These are phyloP conservation scores for Leucophenga montana DNA, from an alignment of 2,888 invertebrate genomes.

Conservation along the genomic window DNA sequence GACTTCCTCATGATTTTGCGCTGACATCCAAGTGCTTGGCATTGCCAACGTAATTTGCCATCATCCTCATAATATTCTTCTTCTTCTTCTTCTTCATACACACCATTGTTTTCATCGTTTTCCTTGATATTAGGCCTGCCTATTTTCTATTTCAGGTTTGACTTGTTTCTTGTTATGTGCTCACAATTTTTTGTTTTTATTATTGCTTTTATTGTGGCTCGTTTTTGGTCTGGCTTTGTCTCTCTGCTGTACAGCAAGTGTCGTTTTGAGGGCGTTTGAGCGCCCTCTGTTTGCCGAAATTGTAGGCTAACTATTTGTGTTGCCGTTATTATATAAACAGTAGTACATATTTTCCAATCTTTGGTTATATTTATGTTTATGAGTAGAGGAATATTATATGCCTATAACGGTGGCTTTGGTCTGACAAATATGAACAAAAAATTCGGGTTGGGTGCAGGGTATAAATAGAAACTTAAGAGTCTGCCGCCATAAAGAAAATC, in stretches of 20 bases:
- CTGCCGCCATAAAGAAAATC: no score
- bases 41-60: slow-evolving; percentile 50
- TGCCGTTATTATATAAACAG: not conserved
- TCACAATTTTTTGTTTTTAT: slow-evolving; percentile 40
- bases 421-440: no score
- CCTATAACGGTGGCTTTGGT: not conserved
- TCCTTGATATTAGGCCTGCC: slow-evolving; percentile 7
- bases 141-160: slow-evolving; percentile 17
- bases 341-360: not conserved
- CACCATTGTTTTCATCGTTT: not conserved
- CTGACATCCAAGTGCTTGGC: slow-evolving; percentile 10
- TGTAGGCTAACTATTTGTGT: not conserved
- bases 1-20: slow-evolving; percentile 5
- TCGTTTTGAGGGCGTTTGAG: not conserved
- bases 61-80: slow-evolving; percentile 33
- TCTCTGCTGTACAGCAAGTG: not conserved
- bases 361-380: not conserved
- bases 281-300: not conserved
- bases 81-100: slow-evolving; percentile 26
- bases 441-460: no score
- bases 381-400: not conserved
- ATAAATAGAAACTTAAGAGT: no score
- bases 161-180: slow-evolving; percentile 33
- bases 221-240: slow-evolving; percentile 45
- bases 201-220: slow-evolving; percentile 21